Percentiles rank a stretch among this genome's conserved stretches.
Evolutionary conservation across 1,140 invertebrate genomes (phyloP).

Genomic region (Papilio polyxenes): DNA sequence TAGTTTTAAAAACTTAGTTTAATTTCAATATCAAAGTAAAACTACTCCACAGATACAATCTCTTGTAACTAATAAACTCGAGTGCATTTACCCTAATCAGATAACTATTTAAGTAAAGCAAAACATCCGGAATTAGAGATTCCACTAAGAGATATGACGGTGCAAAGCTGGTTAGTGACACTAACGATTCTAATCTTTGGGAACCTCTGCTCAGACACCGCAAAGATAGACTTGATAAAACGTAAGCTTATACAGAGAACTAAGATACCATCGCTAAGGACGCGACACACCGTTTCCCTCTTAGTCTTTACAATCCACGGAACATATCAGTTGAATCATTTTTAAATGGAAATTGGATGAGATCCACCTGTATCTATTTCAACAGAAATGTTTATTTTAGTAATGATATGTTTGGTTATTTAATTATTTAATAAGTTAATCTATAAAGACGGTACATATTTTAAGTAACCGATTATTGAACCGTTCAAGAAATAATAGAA

Average conservation of each 20-base stretch:
- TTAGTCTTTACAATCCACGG: neutral
- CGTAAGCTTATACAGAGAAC: conserved; percentile 38
- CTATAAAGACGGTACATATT: too few relatives aligned
- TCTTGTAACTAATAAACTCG: neutral
- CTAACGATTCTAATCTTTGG: conserved; percentile 60
- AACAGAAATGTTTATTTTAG: too few relatives aligned
- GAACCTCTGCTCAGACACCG: conserved; percentile 49
- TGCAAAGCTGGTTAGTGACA: conserved; percentile 50
- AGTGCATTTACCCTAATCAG: conserved; percentile 18
- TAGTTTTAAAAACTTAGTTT: neutral
- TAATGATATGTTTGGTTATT: too few relatives aligned
- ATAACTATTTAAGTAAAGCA: conserved; percentile 8
- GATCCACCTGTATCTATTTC: neutral
- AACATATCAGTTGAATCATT: neutral
- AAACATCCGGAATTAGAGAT: conserved; percentile 24
- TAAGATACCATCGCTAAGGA: conserved; percentile 46
- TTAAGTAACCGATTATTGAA: too few relatives aligned
- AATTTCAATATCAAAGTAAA: neutral
- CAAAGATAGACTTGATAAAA: conserved; percentile 57
- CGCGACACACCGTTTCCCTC: neutral
- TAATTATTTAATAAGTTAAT: too few relatives aligned
- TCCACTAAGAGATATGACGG: conserved; percentile 30
- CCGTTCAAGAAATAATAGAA: too few relatives aligned
- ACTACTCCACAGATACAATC: neutral
- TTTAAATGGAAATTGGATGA: neutral